These are phyloP conservation scores for Oncopeltus fasciatus DNA, from an alignment of 1,140 invertebrate genomes.

Conservation along the genomic window DNA sequence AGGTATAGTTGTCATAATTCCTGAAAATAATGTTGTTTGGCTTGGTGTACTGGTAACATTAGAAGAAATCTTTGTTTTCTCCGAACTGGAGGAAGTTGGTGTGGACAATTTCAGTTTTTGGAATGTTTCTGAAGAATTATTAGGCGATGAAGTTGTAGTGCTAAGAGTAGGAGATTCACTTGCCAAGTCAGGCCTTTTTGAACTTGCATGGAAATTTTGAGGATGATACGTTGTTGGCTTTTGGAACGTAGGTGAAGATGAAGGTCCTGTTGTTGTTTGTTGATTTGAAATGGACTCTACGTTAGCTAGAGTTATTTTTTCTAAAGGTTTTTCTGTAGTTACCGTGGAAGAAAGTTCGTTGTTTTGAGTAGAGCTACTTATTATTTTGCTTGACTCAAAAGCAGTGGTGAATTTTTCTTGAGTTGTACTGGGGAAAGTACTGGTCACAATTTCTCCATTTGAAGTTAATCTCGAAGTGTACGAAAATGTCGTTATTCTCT, in stretches of 20 bases:
- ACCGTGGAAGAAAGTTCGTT: no score
- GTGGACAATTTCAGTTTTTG: conserved; percentile 20
- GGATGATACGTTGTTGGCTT: conserved; percentile 1
- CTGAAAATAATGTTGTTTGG: conserved; percentile 19
- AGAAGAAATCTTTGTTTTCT: conserved; percentile 11
- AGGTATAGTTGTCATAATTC: conserved; percentile 5
- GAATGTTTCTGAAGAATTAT: conserved; percentile 26
- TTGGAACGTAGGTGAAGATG: not conserved
- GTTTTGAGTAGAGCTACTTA: not conserved
- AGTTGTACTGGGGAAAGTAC: not conserved
- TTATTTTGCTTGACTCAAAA: not conserved
- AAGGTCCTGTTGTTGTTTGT: not conserved
- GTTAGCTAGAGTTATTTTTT: not conserved
- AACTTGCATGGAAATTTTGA: not conserved
- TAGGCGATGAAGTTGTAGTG: no score
- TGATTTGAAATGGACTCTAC: not conserved
- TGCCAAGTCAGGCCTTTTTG: not conserved
- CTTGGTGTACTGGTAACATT: conserved; percentile 14
- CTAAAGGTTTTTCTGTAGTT: not conserved
- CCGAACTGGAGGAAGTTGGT: conserved; percentile 16
- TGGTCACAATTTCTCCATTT: not conserved
- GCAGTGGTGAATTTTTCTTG: not conserved
- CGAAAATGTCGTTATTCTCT: conserved; percentile 26
- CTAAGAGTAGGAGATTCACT: no score
- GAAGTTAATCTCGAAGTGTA: conserved; percentile 27